Conservation (phyloP, 2,797 vertebrate species). For the Varecia variegata region DNA sequence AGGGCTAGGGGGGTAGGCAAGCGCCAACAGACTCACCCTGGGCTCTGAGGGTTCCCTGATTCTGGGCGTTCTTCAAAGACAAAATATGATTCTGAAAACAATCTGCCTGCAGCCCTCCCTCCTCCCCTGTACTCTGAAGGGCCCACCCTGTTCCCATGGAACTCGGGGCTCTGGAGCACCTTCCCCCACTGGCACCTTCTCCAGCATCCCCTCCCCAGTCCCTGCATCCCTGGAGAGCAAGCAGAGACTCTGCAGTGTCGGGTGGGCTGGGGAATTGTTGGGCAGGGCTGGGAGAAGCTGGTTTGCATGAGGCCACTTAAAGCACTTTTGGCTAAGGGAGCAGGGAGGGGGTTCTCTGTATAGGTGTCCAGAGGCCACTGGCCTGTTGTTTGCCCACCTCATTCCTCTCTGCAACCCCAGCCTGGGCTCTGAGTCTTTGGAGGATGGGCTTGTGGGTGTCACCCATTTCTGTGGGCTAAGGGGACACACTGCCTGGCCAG, state of each 20-base stretch:
- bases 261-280: neutral
- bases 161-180: neutral
- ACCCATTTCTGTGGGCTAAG: neutral
- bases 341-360: neutral
- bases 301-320: neutral
- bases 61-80: neutral
- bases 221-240: neutral
- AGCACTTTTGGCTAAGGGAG: neutral
- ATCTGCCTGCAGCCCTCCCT: fast-evolving
- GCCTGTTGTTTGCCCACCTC: neutral
- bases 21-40: neutral
- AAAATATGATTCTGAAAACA: neutral
- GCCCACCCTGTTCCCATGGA: neutral
- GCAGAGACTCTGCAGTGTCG: too few relatives aligned
- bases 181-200: fast-evolving
- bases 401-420: neutral
- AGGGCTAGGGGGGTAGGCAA: neutral
- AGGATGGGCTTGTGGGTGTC: neutral
- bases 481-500: neutral
- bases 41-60: neutral
- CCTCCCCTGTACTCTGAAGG: neutral
- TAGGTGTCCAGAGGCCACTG: neutral
- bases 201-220: neutral
- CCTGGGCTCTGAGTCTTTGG: neutral
- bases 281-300: neutral